Conservation (phyloP, 2,797 vertebrate genomes). For the Sebastes nivosus region DNA sequence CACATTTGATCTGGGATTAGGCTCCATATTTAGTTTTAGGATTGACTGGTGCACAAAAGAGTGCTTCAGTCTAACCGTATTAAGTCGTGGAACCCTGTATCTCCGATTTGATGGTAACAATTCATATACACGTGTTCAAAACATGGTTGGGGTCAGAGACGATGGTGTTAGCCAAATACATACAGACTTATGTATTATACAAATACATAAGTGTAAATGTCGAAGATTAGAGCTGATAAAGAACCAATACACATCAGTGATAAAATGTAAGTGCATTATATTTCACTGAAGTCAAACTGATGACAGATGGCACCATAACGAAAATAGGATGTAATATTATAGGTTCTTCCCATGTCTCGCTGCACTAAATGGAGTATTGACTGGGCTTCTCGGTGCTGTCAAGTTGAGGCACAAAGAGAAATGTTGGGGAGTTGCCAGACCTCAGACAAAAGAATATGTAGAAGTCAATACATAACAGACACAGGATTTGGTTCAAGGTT, state of each 20-base stretch:
- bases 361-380: constrained; percentile 47
- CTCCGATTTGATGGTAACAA: too few species aligned
- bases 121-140: too few species aligned
- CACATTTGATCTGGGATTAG: too few species aligned
- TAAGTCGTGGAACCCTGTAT: too few species aligned
- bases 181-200: too few species aligned
- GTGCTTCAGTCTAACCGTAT: too few species aligned
- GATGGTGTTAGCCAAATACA: too few species aligned
- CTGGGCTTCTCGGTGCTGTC: constrained; percentile 9
- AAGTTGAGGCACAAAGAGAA: constrained; percentile 19
- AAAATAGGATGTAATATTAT: constrained; percentile 4
- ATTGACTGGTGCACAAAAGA: too few species aligned
- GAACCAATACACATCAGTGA: background rate
- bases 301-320: constrained; percentile 1
- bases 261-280: background rate
- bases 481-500: background rate
- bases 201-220: background rate
- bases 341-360: background rate
- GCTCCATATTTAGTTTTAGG: background rate
- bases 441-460: constrained; percentile 20
- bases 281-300: background rate
- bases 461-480: constrained; percentile 3
- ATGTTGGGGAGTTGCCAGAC: constrained; percentile 27
- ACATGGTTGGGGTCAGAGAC: too few species aligned
- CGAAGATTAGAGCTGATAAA: background rate